A percentile compares a stretch with the other conserved stretches of the same genome.
Conservation (phyloP, 2,113 vertebrate genomes). For the Alexandromys fortis region DNA sequence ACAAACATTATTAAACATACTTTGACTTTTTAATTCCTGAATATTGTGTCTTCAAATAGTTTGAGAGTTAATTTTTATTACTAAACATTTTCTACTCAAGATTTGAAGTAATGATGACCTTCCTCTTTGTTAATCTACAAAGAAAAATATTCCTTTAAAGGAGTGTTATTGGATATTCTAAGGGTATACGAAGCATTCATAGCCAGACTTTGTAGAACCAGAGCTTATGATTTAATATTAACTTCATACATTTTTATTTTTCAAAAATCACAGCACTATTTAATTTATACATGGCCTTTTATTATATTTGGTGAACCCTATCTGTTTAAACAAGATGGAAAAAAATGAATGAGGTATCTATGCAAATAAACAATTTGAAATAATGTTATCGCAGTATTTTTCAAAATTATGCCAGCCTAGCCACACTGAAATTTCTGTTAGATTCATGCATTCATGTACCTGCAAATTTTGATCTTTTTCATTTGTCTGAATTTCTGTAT, state of each 20-base stretch:
- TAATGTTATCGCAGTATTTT: background rate
- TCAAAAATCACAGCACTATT: background rate
- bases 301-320: background rate
- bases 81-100: background rate
- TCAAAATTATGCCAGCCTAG: background rate
- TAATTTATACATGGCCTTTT: background rate
- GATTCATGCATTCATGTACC: background rate
- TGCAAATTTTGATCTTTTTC: background rate
- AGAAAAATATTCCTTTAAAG: constrained; percentile 4
- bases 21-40: background rate
- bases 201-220: background rate
- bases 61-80: background rate
- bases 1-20: background rate
- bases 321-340: background rate
- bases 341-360: background rate
- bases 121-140: constrained; percentile 14
- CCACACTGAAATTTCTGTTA: background rate
- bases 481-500: background rate
- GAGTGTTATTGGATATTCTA: background rate
- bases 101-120: background rate
- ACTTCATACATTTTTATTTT: background rate
- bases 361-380: background rate
- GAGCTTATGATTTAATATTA: background rate
- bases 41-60: constrained; percentile 30
- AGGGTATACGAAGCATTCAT: background rate